Evolutionary conservation across 2,797 vertebrate genomes (phyloP), one percentile per base, ranked within the genome.

Genomic region (Oreochromis grahami): DNA sequence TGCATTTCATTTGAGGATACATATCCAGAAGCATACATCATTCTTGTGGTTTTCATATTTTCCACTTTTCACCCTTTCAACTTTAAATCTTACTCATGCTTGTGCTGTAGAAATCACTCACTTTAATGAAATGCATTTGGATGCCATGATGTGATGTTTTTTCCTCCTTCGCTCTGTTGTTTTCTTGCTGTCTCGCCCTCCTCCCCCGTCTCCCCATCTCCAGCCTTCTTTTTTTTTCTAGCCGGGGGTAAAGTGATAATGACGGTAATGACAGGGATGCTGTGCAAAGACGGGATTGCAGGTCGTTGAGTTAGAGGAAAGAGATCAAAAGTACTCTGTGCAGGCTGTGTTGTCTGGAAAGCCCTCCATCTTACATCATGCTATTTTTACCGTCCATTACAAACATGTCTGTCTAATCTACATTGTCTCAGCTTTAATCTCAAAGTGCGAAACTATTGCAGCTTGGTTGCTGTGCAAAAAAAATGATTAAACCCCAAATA

Each of bases 231-330:
- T n/a, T 63, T 58, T 48, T 77, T 70, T 58, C 70, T 77, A 84
- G 86, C 86, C 21, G 12, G 77, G 80, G 85, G 88, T 87, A 76
- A 88, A 91, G 86, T 89, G 83, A 65, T 92, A 92, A 94, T 89
- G 84, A 93, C 52, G 36, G 56, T 83, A 86, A 90, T 86, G 87
- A 87, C 83, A 80, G 79, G 58, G 77, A 81, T 81, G 89, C 86
- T 84, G 78, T 65, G 78, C 70, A 70, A 60, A 68, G 48, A 86
- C 19, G 45, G 51, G 79, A 87, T 88, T 82, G 72, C 89, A 85
- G 83, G 86, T 87, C n/a, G 77, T 89, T 88, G 84, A 86, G 79
- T 84, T 86, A 83, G 76, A 86, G 65, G 43, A 78, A 50, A 38
- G 32, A 50, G 79, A 90, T 89, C 86, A 84, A 48, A 88, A 86